These are phyloP conservation scores for Megalurothrips usitatus DNA, from an alignment of 2,888 invertebrate genomes.

Conservation along the genomic window DNA sequence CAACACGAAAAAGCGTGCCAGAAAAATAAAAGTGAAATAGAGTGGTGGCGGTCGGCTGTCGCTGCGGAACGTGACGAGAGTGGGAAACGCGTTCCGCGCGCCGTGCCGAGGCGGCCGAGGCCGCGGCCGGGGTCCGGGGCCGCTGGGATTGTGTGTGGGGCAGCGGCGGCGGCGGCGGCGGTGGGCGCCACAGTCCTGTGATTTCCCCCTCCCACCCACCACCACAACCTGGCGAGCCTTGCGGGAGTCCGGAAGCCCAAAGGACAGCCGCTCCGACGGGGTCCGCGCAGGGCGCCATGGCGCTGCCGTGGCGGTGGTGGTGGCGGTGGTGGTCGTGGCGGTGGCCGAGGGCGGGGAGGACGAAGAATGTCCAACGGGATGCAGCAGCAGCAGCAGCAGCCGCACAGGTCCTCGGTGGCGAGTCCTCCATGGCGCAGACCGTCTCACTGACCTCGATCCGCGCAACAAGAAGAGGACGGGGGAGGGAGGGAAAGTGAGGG, in stretches of 20 bases:
- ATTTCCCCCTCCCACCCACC: background rate
- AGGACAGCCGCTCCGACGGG: background rate
- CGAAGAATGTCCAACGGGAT: too few species aligned
- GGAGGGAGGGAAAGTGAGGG: too few species aligned
- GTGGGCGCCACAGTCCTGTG: background rate
- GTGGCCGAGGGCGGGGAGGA: too few species aligned
- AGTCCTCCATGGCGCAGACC: too few species aligned
- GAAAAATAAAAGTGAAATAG: constrained; percentile 25
- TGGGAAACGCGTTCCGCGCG: background rate
- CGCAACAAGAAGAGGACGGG: too few species aligned
- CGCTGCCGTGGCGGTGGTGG: too few species aligned
- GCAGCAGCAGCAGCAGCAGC: too few species aligned
- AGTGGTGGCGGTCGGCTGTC: constrained; percentile 1
- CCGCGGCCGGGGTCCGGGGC: background rate
- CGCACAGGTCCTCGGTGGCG: too few species aligned
- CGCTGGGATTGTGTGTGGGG: too few species aligned
- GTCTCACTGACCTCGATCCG: too few species aligned
- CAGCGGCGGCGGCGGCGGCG: background rate
- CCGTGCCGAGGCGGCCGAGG: background rate
- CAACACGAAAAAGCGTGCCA: constrained; percentile 8
- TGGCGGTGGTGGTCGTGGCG: too few species aligned
- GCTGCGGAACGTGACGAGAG: background rate
- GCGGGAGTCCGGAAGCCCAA: background rate
- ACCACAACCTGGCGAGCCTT: background rate
- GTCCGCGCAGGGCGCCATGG: too few species aligned